These are phyloP conservation scores for cattle (Bos taurus) DNA, from an alignment of 2,113 vertebrate species.

Conservation along the genomic window DNA sequence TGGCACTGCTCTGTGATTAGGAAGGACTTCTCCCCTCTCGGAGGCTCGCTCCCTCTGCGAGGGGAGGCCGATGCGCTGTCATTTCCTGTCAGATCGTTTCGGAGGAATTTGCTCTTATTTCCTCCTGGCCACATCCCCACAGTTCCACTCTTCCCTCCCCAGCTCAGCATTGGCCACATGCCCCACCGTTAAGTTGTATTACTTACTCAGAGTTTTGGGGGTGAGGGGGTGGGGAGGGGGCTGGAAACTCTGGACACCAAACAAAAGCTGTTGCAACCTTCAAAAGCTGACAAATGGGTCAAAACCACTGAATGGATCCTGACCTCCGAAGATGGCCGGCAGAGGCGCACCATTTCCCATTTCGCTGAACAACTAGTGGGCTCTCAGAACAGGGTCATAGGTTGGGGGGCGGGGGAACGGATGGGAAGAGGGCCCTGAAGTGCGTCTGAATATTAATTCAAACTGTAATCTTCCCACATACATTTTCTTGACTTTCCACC, in stretches of 20 bases:
- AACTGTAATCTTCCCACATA: constrained; percentile 39
- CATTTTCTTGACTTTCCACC: constrained; percentile 50
- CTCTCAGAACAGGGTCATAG: neutral
- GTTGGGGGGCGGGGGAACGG: neutral
- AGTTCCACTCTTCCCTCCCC: neutral
- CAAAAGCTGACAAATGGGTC: neutral
- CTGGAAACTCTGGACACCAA: neutral
- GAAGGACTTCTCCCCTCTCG: constrained; percentile 86
- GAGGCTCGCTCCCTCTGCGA: constrained; percentile 74
- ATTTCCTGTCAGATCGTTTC: constrained; percentile 95
- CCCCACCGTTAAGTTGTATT: constrained; percentile 76
- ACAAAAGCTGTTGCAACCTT: neutral
- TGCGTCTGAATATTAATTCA: constrained; percentile 12
- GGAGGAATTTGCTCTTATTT: constrained; percentile 96
- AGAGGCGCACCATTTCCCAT: neutral
- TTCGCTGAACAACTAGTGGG: neutral
- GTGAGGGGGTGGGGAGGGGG: no score
- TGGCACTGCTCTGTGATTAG: constrained; percentile 89
- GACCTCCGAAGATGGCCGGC: neutral
- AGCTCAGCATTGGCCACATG: constrained; percentile 65
- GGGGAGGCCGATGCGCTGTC: constrained; percentile 86
- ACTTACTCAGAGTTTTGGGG: constrained; percentile 75
- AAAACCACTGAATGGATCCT: neutral
- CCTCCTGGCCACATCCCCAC: constrained; percentile 83
- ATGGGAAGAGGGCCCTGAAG: neutral